Base-by-base conservation (phyloP, 2,113 vertebrate species). In the Bos indicus region DNA sequence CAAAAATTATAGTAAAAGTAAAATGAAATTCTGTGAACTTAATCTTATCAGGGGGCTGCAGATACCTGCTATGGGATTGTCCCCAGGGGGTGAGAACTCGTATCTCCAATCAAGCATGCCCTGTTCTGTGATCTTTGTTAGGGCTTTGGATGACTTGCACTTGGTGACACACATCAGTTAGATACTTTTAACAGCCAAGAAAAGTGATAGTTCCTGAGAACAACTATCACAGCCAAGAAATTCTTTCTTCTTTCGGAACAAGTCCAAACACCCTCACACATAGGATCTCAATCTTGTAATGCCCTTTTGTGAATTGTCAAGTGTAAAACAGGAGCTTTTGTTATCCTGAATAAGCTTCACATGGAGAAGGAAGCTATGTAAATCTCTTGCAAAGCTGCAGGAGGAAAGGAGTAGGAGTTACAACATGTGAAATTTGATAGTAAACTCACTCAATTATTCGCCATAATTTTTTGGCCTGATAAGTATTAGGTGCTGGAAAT, bases 131-230 rank as follows among this genome's bases (percentile, higher is more conserved):
- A 71, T 92, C 67, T 94, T 67, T 95, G 92, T 64, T 84, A 67
- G 25, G 89, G 48, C 40, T 87, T 56, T 94, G 77, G 52, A 84
- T 94, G 88, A n/a, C 67, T 95, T 83, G 46, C 6, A 51, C 12
- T 91, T 87, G 77, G 71, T 97, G 93, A 96, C 94, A 96, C 90
- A 93, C 97, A 95, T 95, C 94, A 62, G 94, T 87, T 51, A 91
- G 64, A 62, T 71, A 77, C 54, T 60, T 96, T 97, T 87, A 90
- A 97, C 96, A 94, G 93, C 96, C 93, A 93, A 91, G 95, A 87
- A 95, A 97, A 91, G 82, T 91, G 94, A 94, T 78, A 94, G 97
- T 91, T 98, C 83, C 94, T 94, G 94, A 96, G 90, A 97, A 97
- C 64, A 57, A 94, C 28, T 54, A 43, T 48, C 15, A 14, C 46